A percentile compares a stretch with the other conserved stretches of the same genome.
Conservation (phyloP, 2,113 vertebrate genomes). For the Burhinus oedicnemus region DNA sequence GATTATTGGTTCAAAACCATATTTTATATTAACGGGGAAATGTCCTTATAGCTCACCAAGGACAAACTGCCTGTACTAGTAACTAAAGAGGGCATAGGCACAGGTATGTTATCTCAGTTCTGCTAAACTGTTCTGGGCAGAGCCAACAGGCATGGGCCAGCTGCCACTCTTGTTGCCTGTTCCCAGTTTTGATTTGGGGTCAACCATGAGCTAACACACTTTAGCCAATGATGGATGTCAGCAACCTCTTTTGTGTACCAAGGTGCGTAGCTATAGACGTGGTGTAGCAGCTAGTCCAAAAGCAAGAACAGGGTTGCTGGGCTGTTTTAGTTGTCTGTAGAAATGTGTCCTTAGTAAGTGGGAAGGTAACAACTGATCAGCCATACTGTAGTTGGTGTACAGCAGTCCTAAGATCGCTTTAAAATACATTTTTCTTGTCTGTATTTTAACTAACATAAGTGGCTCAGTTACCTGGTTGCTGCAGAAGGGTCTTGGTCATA, state of each 20-base stretch:
- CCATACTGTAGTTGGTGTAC: neutral
- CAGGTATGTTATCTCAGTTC: neutral
- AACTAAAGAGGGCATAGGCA: neutral
- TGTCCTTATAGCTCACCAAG: neutral
- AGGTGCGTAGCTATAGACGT: neutral
- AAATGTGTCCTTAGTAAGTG: neutral
- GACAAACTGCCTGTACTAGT: neutral
- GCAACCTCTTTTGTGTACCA: neutral
- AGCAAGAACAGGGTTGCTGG: neutral
- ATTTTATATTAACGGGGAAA: neutral
- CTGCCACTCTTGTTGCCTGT: neutral
- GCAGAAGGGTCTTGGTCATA: neutral
- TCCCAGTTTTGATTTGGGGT: neutral
- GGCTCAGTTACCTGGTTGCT: neutral
- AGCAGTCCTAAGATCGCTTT: neutral
- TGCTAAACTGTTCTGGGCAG: neutral
- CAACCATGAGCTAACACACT: neutral
- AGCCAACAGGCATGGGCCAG: rapidly evolving
- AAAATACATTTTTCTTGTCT: neutral
- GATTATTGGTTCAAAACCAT: neutral
- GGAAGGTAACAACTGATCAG: neutral
- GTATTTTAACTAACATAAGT: neutral
- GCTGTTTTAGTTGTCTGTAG: neutral
- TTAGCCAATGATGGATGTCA: neutral
- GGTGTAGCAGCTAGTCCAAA: neutral